Percentiles rank a stretch among this genome's conserved stretches.
These are phyloP conservation scores for Lypha dubia DNA, from an alignment of 2,888 invertebrate genomes.

Conservation along the genomic window DNA sequence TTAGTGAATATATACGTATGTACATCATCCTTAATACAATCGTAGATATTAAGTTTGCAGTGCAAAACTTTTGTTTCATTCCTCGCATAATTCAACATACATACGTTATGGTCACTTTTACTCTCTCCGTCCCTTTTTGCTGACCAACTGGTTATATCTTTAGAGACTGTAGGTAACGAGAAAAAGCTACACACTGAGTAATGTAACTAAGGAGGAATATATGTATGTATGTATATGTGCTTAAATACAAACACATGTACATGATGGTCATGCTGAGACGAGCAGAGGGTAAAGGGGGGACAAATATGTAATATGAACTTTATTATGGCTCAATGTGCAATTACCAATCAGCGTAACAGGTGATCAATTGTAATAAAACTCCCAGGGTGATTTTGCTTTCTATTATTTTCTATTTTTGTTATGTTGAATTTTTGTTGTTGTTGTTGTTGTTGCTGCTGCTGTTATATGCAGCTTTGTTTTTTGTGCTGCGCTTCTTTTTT, in stretches of 20 bases:
- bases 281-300: neutral
- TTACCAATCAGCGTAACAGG: constrained; percentile 76
- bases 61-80: neutral
- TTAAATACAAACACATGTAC: neutral
- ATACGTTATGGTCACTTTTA: constrained; percentile 14
- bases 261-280: too few relatives aligned
- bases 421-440: constrained; percentile 83
- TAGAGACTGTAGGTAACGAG: constrained; percentile 10
- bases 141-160: constrained; percentile 35
- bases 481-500: constrained; percentile 14
- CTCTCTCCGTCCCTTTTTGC: neutral
- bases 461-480: constrained; percentile 2
- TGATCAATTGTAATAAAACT: constrained; percentile 76
- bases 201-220: neutral
- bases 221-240: too few relatives aligned
- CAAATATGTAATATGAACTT: constrained; percentile 69
- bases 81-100: constrained; percentile 13
- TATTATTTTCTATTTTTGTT: constrained; percentile 78
- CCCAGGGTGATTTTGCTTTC: constrained; percentile 74
- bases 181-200: neutral
- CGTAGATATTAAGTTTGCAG: neutral
- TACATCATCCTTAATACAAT: too few relatives aligned
- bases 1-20: too few relatives aligned
- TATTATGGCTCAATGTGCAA: constrained; percentile 75
- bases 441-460: neutral